phyloP scores from a whole-genome alignment of 2,797 vertebrate species.

The Pelodytes ibericus region DNA sequence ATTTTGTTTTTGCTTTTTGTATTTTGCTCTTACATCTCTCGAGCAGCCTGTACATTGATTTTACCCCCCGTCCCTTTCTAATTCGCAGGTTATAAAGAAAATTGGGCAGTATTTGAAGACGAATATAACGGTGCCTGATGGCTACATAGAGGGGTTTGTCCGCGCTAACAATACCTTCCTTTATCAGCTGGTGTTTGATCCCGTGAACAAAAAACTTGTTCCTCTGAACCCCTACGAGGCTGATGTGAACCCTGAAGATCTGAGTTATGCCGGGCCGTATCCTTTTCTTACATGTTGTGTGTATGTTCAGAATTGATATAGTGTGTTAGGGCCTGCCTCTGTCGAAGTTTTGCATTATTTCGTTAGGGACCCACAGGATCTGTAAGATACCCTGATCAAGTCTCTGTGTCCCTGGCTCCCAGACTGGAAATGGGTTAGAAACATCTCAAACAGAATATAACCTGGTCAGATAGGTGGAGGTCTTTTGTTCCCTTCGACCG shows the following conservation, averaged over 20 bases:
- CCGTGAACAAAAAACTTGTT: slow-evolving; percentile 82
- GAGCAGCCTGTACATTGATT: too few relatives aligned
- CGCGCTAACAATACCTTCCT: slow-evolving; percentile 95
- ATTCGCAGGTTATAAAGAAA: slow-evolving; percentile 89
- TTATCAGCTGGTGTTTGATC: slow-evolving; percentile 95
- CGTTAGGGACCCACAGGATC: too few relatives aligned
- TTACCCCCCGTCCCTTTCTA: too few relatives aligned
- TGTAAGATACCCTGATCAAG: too few relatives aligned
- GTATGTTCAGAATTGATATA: neutral
- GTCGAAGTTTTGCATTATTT: too few relatives aligned
- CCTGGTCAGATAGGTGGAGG: too few relatives aligned
- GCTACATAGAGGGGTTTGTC: slow-evolving; percentile 88
- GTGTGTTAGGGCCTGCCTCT: neutral
- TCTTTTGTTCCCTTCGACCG: neutral
- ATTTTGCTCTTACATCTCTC: too few relatives aligned
- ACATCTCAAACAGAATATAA: too few relatives aligned
- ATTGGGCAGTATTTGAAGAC: slow-evolving; percentile 95
- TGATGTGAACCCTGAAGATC: slow-evolving; percentile 74
- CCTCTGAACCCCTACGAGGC: slow-evolving; percentile 89
- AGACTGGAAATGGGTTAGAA: too few relatives aligned
- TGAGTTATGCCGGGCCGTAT: slow-evolving; percentile 93
- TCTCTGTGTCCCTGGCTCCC: too few relatives aligned
- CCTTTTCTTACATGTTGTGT: slow-evolving; percentile 67
- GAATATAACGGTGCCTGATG: slow-evolving; percentile 83
- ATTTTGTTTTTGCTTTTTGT: too few relatives aligned